Evolutionary conservation across 2,888 invertebrate genomes (phyloP).

Genomic region (Tetrapedia diversipes): DNA sequence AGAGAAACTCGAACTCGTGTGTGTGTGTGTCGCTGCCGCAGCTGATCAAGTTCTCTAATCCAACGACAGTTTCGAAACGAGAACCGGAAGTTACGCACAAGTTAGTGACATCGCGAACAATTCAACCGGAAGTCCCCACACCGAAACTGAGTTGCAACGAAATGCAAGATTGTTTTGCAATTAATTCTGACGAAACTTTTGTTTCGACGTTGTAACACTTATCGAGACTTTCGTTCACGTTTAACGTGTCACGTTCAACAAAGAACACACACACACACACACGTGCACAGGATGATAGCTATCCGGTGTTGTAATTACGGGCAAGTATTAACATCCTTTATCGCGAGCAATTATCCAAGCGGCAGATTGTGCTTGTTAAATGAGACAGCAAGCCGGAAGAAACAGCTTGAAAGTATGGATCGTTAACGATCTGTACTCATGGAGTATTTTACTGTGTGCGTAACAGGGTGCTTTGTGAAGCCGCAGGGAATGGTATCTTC

Average conservation of each 20-base stretch:
- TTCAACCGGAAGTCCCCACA: background rate
- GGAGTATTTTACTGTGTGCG: too few relatives aligned
- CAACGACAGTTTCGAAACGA: background rate
- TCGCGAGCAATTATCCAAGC: background rate
- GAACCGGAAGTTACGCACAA: constrained; percentile 6
- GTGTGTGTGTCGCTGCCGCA: background rate
- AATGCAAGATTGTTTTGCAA: constrained; percentile 4
- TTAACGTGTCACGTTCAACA: too few relatives aligned
- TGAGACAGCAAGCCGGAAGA: background rate
- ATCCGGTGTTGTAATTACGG: background rate
- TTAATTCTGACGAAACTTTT: too few relatives aligned
- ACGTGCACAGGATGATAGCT: background rate
- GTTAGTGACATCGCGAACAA: constrained; percentile 2
- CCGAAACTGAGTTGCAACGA: background rate
- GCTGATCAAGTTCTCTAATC: constrained; percentile 6
- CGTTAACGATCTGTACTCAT: too few relatives aligned
- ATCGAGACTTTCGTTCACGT: too few relatives aligned
- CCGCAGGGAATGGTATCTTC: too few relatives aligned
- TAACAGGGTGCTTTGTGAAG: too few relatives aligned
- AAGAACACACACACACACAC: too few relatives aligned
- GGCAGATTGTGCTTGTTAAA: background rate
- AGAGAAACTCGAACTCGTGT: background rate
- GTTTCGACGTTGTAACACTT: too few relatives aligned
- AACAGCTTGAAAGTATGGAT: too few relatives aligned
- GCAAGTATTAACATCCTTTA: background rate